Evolutionary conservation across 2,888 invertebrate species (phyloP).

Genomic region (Ophion slaviceki): DNA sequence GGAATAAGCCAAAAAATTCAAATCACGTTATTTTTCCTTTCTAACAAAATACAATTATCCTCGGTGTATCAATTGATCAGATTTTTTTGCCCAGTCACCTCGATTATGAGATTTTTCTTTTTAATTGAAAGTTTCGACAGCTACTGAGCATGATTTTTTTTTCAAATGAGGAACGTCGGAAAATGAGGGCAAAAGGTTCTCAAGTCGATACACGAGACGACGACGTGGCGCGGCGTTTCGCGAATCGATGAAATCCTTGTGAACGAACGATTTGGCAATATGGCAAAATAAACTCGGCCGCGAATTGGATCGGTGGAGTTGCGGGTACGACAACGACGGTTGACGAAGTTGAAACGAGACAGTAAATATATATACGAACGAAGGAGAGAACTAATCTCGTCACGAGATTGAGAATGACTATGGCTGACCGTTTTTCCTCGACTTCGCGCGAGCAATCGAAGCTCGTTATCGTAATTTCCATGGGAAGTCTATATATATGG

Average conservation of each 20-base stretch:
- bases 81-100: too few relatives aligned
- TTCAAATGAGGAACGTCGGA: background rate
- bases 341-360: slow-evolving; percentile 41
- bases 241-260: slow-evolving; percentile 37
- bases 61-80: too few relatives aligned
- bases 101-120: background rate
- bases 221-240: slow-evolving; percentile 1
- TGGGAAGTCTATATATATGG: slow-evolving; percentile 23
- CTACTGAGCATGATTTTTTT: too few relatives aligned
- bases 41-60: too few relatives aligned
- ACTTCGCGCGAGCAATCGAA: slow-evolving; percentile 44
- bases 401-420: slow-evolving; percentile 52
- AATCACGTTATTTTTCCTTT: too few relatives aligned
- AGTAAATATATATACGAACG: slow-evolving; percentile 35
- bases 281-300: slow-evolving; percentile 46
- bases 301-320: slow-evolving; percentile 35
- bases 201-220: background rate
- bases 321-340: slow-evolving; percentile 31
- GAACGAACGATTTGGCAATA: slow-evolving; percentile 58
- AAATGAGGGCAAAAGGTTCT: slow-evolving; percentile 26
- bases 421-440: slow-evolving; percentile 49
- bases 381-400: slow-evolving; percentile 56
- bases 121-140: background rate
- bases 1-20: too few relatives aligned
- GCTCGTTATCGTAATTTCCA: slow-evolving; percentile 64